Evolutionary conservation across 53 echinoderm and acorn worm genomes (phyloP), one percentile per base, ranked within the genome.

Genomic region (Echinometra lucunter): DNA sequence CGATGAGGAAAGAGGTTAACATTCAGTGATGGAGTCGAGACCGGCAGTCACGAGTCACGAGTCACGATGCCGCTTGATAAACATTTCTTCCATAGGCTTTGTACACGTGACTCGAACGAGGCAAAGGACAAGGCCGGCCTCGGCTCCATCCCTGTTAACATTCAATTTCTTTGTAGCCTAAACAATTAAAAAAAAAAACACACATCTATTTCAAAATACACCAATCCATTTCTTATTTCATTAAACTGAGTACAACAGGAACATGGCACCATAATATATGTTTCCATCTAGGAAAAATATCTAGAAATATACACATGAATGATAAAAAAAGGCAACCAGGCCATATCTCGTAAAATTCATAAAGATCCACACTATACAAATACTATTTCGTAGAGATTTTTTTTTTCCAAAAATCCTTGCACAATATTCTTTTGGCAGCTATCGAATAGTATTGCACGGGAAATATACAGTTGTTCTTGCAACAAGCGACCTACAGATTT

Each of bases 381-480:
- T 37, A 72, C 11, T 12, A 78, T 35, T 78, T 19, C 21, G 21
- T 40, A 42, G 38, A 40, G 19, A 40, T 38, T 17, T 19, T 78
- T 18, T 16, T 37, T 37, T 28, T 13, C 38, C 8, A 40, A 74
- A 74, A 35, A 38, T 40, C 38, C 78, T 38, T 78, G 78, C 78
- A 78, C 78, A 78, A 19, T 78, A 40, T 38, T 78, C 18, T 78
- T 21, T 78, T 42, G 78, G 78, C 19, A 78, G 19, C 42, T 78
- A 69, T 69, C 30, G 69, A 69, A 69, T 69, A 69, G 78, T 78
- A 78, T 78, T 78, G 78, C 78, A 78, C 78, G 42, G 23, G 6
- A 40, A 16, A 40, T 13, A 4, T 53, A 78, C 38, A 78, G 23
- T 40, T 78, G 21, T 78, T 4, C 16, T 40, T 72, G 32, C 15